These are phyloP conservation scores for Daphoenositta chrysoptera DNA, from an alignment of 2,113 vertebrate species.

Conservation along the genomic window DNA sequence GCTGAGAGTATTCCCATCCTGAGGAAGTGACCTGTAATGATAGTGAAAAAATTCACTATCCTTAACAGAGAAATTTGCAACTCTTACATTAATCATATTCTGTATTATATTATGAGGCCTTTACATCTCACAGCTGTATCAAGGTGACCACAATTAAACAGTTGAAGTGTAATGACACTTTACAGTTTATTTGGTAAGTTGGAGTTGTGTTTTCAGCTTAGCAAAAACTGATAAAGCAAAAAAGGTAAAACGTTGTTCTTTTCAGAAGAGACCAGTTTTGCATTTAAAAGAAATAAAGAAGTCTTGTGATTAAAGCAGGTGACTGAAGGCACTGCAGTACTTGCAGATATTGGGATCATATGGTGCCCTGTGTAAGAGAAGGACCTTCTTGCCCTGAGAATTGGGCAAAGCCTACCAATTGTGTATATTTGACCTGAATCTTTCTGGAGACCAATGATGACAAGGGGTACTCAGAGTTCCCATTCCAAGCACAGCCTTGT, in stretches of 20 bases:
- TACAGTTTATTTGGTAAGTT: neutral
- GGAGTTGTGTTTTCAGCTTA: neutral
- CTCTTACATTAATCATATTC: neutral
- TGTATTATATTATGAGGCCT: neutral
- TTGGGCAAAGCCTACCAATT: neutral
- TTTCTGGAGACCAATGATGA: neutral
- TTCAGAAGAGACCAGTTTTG: neutral
- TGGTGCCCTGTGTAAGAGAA: neutral
- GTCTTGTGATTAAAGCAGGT: neutral
- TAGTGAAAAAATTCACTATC: neutral
- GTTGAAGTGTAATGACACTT: neutral
- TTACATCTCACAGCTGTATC: neutral
- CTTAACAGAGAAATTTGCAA: neutral
- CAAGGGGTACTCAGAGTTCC: neutral
- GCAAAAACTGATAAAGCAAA: neutral
- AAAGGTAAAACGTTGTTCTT: neutral
- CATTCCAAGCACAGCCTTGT: neutral
- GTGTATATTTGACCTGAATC: neutral
- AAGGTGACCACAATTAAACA: neutral
- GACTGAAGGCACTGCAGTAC: too few species aligned
- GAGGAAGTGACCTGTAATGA: neutral
- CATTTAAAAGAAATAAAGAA: neutral
- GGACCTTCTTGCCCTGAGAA: neutral
- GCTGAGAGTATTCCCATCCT: neutral
- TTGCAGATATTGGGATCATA: neutral